A percentile compares a stretch with the other conserved stretches of the same genome.
Conservation (phyloP, 2,888 invertebrate species). For the Eupithecia tripunctaria region DNA sequence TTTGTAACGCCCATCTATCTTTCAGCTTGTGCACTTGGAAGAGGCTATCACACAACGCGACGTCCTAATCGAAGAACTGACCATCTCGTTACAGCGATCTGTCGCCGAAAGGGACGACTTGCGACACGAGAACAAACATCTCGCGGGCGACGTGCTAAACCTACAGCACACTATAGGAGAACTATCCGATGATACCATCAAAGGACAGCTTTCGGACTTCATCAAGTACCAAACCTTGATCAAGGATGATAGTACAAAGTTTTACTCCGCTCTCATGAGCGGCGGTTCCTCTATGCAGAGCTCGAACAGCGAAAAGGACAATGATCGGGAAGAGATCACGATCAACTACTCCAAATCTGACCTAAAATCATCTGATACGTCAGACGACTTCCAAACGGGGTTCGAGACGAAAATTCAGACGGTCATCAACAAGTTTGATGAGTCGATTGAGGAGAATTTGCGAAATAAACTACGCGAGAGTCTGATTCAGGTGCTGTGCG, state of each 20-base stretch:
- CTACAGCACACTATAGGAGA: conserved; percentile 73
- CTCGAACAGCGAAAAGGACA: conserved; percentile 77
- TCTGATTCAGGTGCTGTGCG: conserved; percentile 81
- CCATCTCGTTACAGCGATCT: conserved; percentile 88
- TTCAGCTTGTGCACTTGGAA: conserved; percentile 90
- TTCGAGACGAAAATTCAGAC: conserved; percentile 68
- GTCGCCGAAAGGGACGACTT: conserved; percentile 85
- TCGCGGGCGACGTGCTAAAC: conserved; percentile 84
- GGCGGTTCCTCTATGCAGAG: conserved; percentile 71
- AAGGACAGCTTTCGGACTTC: conserved; percentile 77
- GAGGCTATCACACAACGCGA: conserved; percentile 88
- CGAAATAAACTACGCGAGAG: conserved; percentile 81
- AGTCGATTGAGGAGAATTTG: conserved; percentile 72
- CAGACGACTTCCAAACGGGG: conserved; percentile 72
- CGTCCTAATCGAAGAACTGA: conserved; percentile 88
- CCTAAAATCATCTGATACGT: conserved; percentile 65
- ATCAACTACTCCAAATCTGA: conserved; percentile 77
- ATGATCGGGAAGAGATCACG: conserved; percentile 79
- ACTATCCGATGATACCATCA: conserved; percentile 70
- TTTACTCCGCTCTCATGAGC: conserved; percentile 75
- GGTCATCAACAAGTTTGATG: conserved; percentile 69
- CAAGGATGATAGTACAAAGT: conserved; percentile 77
- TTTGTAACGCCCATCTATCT: conserved; percentile 75
- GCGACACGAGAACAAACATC: conserved; percentile 85
- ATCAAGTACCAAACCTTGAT: conserved; percentile 75